Evolutionary conservation across 2,113 vertebrate genomes (phyloP), one percentile per base, ranked within the genome.

Genomic region (Alouatta palliata): DNA sequence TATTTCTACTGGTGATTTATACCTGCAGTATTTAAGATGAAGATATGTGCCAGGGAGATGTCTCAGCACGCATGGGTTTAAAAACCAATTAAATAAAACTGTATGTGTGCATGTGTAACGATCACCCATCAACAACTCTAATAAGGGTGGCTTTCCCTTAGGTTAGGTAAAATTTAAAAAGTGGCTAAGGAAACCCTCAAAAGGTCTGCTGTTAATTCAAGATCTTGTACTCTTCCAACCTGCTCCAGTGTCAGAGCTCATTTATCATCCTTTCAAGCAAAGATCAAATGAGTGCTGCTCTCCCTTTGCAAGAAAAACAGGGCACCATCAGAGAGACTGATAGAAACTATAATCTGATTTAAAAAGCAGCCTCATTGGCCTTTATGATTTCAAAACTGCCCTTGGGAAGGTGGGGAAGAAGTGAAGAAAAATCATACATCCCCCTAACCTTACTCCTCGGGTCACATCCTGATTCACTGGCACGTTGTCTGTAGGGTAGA

Each of bases 81-180:
- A 84, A 89, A 90, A 71, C 25, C 47, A 35, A 88, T 95, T 73
- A 80, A 92, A 56, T 40, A 87, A 94, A 94, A 68, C 35, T 77
- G 80, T n/a, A 75, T 77, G 6, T 30, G 35, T 71, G 8, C 21
- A 73, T 12, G 13, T 87, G 2, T 79, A 54, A 75, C 45, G 25
- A 58, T 68, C n/a, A 88, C 16, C 52, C 47, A 14, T 30, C 19
- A 71, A n/a, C 32, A 77, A 68, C 35, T 85, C 40, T 47, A 40
- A 70, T 52, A 87, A 84, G 17, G 1, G 40, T 81, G 20, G 32
- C 2, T 85, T 93, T 92, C 54, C 58, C 40, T 86, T 75, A 66
- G 7, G 19, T 86, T 37, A 49, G 9, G 9, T 40, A 6, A 71
- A 76, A 70, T 30, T 56, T 8, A 68, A 76, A 37, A 87, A 77